Evolutionary conservation across 2,797 vertebrate species (phyloP).

Genomic region (Crocodylus rhombifer): DNA sequence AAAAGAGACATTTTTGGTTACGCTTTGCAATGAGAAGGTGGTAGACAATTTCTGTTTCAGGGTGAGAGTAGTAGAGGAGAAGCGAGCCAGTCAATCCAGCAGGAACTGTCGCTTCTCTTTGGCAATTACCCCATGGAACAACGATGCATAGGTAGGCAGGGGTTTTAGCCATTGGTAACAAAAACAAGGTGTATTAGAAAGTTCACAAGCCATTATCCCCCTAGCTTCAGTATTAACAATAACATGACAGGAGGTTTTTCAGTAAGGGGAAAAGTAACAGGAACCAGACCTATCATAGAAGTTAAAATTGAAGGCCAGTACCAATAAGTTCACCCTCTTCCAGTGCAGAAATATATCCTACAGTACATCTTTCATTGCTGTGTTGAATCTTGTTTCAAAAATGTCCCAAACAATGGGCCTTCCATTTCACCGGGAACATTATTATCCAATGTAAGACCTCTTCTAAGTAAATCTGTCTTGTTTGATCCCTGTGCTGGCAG

Average conservation of each 20-base stretch:
- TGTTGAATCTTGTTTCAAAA: not conserved
- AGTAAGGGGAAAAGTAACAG: not conserved
- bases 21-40: not conserved
- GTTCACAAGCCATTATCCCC: not conserved
- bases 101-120: not conserved
- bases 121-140: not conserved
- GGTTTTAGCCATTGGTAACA: not conserved
- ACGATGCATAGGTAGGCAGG: not conserved
- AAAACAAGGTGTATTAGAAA: not conserved
- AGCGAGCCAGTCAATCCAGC: not conserved
- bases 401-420: not conserved
- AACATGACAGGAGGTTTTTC: not conserved
- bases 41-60: not conserved
- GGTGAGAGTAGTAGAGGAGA: not conserved
- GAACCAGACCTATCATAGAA: not conserved
- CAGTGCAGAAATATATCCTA: not conserved
- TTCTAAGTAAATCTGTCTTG: not conserved
- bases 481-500: not conserved
- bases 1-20: not conserved
- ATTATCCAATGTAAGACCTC: not conserved
- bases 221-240: not conserved
- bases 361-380: not conserved
- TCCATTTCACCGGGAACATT: not conserved
- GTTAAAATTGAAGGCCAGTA: not conserved
- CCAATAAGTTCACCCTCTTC: not conserved